Percentiles rank a stretch among this genome's conserved stretches.
These are phyloP conservation scores for Bembecia ichneumoniformis DNA, from an alignment of 2,888 invertebrate genomes.

Conservation along the genomic window DNA sequence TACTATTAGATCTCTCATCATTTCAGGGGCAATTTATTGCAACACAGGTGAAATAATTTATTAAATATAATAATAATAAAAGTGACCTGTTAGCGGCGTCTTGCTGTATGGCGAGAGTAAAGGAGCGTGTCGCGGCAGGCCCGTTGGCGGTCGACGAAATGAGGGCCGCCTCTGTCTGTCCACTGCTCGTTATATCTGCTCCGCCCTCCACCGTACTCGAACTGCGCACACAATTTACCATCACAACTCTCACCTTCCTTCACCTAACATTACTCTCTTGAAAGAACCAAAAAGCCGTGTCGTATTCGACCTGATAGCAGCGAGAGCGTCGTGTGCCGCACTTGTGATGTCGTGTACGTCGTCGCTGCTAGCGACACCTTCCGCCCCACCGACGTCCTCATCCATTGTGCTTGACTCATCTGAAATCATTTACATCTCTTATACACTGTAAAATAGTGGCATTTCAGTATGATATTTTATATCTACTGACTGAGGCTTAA, in stretches of 20 bases:
- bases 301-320: constrained; percentile 50
- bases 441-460: no score
- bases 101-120: constrained; percentile 47
- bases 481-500: no score
- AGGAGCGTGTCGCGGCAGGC: constrained; percentile 48
- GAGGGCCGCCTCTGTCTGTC: constrained; percentile 49
- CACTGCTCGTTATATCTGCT: constrained; percentile 59
- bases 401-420: constrained; percentile 70
- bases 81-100: constrained; percentile 57
- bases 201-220: constrained; percentile 64
- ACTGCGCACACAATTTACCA: constrained; percentile 20
- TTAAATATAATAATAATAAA: constrained; percentile 7
- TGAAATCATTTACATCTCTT: constrained; percentile 10
- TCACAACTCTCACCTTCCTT: no score
- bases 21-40: no score
- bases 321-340: constrained; percentile 54
- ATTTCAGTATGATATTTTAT: no score
- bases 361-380: constrained; percentile 66
- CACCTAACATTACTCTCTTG: background rate
- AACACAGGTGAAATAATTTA: no score
- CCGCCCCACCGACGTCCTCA: constrained; percentile 64
- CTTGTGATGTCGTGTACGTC: constrained; percentile 67
- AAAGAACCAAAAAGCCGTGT: constrained; percentile 2
- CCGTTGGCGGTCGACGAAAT: constrained; percentile 63
- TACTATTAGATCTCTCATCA: no score